Percentiles rank a stretch among this genome's conserved stretches.
phyloP scores from a whole-genome alignment of 2,113 vertebrate species.

The Halichoeres trimaculatus region DNA sequence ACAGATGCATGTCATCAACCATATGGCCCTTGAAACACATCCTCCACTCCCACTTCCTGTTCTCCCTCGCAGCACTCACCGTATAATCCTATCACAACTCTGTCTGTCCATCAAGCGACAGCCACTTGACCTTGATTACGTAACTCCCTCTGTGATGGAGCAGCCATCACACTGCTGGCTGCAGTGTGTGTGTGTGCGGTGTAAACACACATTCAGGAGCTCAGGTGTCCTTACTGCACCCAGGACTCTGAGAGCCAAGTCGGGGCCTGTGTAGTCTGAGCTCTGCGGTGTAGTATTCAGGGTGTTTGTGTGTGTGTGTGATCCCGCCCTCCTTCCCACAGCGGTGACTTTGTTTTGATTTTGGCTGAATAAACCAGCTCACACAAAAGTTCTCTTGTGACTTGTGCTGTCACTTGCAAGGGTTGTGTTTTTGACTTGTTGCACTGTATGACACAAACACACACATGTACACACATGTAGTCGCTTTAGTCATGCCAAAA shows the following conservation, averaged over 20 bases:
- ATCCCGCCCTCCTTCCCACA: conserved; percentile 4
- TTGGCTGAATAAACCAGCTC: conserved; percentile 4
- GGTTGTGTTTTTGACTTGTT: not conserved
- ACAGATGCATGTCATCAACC: conserved; percentile 15
- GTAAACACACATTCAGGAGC: conserved; percentile 40
- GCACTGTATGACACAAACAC: not conserved
- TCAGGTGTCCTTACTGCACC: conserved; percentile 2
- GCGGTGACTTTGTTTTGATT: conserved; percentile 12
- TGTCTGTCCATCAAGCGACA: conserved; percentile 65
- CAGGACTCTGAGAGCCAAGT: not conserved
- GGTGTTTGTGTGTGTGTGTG: conserved; percentile 15
- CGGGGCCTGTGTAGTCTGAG: not conserved
- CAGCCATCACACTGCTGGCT: conserved; percentile 20
- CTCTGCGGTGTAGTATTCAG: not conserved
- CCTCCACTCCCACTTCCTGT: conserved; percentile 35
- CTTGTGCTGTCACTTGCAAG: not conserved
- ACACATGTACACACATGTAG: too few relatives aligned
- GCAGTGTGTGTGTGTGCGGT: conserved; percentile 37
- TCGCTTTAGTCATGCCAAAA: not conserved
- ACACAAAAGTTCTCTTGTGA: conserved; percentile 5
- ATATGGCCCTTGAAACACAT: conserved; percentile 43
- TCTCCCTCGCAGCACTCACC: conserved; percentile 40
- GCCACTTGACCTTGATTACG: conserved; percentile 70
- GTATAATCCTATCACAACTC: conserved; percentile 71
- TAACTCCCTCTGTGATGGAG: conserved; percentile 56